These are phyloP conservation scores for Lasioglossum villosulum DNA, from an alignment of 2,888 invertebrate species.

Conservation along the genomic window DNA sequence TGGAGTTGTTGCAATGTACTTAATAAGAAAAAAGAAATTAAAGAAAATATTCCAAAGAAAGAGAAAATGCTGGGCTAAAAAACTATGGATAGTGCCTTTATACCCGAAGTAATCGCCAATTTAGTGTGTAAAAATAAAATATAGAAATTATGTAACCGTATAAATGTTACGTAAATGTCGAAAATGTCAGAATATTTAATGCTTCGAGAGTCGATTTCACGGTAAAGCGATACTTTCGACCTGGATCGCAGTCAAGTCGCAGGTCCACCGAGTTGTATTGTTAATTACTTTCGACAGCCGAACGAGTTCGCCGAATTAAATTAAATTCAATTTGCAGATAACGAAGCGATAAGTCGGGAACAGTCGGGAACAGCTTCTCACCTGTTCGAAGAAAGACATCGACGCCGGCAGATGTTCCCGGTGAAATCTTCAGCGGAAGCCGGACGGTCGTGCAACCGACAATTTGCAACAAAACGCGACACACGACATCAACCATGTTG, in stretches of 20 bases:
- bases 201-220: not conserved
- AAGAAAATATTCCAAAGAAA: too few species aligned
- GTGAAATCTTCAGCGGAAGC: slow-evolving; percentile 12
- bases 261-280: not conserved
- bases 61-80: too few species aligned
- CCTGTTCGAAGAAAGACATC: slow-evolving; percentile 14
- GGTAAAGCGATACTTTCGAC: not conserved
- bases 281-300: not conserved
- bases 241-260: not conserved
- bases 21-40: too few species aligned
- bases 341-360: not conserved
- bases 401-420: slow-evolving; percentile 18
- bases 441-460: slow-evolving; percentile 7
- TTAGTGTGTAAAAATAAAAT: not conserved
- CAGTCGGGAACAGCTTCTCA: not conserved
- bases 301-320: not conserved
- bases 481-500: not conserved
- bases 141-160: not conserved
- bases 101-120: too few species aligned
- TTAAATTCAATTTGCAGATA: not conserved
- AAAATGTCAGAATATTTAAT: not conserved
- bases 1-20: too few species aligned
- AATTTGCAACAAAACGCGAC: slow-evolving; percentile 18
- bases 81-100: too few species aligned
- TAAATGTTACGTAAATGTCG: too few species aligned